Conservation (phyloP, 2,113 vertebrate species). For the Scartelaos histophorus region DNA sequence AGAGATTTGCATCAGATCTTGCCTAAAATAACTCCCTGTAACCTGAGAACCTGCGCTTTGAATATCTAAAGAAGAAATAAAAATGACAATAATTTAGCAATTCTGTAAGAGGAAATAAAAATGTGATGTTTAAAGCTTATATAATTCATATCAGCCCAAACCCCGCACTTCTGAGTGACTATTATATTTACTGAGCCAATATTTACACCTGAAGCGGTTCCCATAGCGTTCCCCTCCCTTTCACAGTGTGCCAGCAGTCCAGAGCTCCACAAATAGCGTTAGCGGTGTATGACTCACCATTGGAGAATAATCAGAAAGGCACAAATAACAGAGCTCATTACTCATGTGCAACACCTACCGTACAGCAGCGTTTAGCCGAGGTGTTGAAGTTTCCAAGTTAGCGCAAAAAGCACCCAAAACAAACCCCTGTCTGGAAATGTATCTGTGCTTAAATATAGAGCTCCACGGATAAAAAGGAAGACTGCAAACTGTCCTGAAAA, state of each 20-base stretch:
- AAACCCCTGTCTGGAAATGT: not conserved
- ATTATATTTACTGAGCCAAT: constrained; percentile 21
- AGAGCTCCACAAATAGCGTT: constrained; percentile 67
- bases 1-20: no score
- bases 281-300: constrained; percentile 66
- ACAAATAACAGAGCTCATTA: constrained; percentile 42
- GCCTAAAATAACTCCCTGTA: no score
- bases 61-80: no score
- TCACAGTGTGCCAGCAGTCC: constrained; percentile 42
- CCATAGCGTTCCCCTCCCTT: constrained; percentile 19
- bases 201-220: constrained; percentile 50
- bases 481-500: not conserved
- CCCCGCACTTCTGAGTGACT: not conserved
- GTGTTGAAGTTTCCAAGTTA: constrained; percentile 10
- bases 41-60: no score
- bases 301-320: constrained; percentile 41
- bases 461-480: not conserved
- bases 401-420: not conserved
- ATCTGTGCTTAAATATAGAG: not conserved
- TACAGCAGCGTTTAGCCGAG: constrained; percentile 1
- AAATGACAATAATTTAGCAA: no score
- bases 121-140: not conserved
- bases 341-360: constrained; percentile 16
- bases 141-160: not conserved
- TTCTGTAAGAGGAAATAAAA: no score